Evolutionary conservation across 2,797 vertebrate species (phyloP).

Genomic region (Sebastes alutus): DNA sequence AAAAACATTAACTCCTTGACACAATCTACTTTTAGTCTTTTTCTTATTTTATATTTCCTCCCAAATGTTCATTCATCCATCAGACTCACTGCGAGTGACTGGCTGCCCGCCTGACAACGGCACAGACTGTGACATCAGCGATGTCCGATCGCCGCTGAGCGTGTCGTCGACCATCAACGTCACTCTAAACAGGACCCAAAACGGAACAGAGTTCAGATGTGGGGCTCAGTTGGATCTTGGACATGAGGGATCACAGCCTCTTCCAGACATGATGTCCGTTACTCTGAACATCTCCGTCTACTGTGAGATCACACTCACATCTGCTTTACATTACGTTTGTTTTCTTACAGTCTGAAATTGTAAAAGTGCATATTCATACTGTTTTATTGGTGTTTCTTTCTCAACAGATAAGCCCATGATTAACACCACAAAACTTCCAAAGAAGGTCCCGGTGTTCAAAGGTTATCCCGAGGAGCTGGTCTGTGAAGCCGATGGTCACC

Average conservation of each 20-base stretch:
- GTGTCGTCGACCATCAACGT: constrained; percentile 29
- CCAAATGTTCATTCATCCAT: background rate
- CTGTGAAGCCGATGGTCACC: constrained; percentile 78
- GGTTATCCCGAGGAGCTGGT: constrained; percentile 70
- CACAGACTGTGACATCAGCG: background rate
- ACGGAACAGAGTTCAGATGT: constrained; percentile 58
- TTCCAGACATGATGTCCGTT: constrained; percentile 18
- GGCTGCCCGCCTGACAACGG: background rate
- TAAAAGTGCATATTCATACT: background rate
- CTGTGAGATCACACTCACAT: constrained; percentile 69
- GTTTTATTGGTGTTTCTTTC: background rate
- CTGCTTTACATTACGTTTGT: background rate
- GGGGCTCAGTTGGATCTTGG: constrained; percentile 61
- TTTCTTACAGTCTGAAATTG: background rate
- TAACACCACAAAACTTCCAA: constrained; percentile 63
- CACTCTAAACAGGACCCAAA: constrained; percentile 33
- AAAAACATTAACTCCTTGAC: background rate
- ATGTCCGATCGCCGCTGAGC: background rate
- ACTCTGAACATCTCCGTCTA: constrained; percentile 53
- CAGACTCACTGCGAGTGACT: constrained; percentile 15
- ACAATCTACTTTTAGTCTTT: background rate
- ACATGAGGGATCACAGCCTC: background rate
- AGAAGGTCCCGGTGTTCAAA: constrained; percentile 68
- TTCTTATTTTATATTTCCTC: background rate
- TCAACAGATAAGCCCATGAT: constrained; percentile 75